Conservation (phyloP, 2,113 vertebrate genomes). For the Mellivora capensis region DNA sequence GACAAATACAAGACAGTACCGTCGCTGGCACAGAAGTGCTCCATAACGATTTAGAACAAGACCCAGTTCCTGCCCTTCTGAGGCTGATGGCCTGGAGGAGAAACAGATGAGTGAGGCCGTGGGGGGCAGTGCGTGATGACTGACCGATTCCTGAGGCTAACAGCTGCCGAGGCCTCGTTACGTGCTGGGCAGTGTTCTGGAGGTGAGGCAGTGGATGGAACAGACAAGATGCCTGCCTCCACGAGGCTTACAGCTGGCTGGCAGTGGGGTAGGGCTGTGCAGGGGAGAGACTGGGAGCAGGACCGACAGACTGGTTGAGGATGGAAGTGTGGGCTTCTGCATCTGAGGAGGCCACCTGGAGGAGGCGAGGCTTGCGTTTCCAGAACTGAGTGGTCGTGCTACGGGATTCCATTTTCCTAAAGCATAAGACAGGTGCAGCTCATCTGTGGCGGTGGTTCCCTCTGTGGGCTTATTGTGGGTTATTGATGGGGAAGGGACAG, state of each 20-base stretch:
- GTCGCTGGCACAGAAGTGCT: neutral
- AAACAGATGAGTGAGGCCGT: neutral
- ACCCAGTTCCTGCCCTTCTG: neutral
- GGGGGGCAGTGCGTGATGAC: fast-evolving
- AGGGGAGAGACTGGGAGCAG: neutral
- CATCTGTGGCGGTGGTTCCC: no score
- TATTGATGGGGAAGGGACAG: neutral
- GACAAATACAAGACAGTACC: neutral
- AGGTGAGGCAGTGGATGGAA: neutral
- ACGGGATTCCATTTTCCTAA: neutral
- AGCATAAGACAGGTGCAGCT: neutral
- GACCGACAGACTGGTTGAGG: no score
- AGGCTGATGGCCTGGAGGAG: neutral
- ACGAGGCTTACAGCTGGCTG: neutral
- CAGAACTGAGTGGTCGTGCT: neutral
- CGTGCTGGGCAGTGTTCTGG: neutral
- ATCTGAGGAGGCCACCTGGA: neutral
- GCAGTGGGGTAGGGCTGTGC: neutral
- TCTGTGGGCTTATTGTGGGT: neutral
- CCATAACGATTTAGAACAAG: neutral
- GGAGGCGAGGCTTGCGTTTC: neutral
- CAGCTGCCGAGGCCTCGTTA: neutral
- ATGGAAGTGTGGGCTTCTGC: fast-evolving
- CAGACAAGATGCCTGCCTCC: neutral
- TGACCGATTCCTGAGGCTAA: neutral